A percentile compares a stretch with the other conserved stretches of the same genome.
These are phyloP conservation scores for Caradrina kadenii DNA, from an alignment of 2,888 invertebrate species.

Conservation along the genomic window DNA sequence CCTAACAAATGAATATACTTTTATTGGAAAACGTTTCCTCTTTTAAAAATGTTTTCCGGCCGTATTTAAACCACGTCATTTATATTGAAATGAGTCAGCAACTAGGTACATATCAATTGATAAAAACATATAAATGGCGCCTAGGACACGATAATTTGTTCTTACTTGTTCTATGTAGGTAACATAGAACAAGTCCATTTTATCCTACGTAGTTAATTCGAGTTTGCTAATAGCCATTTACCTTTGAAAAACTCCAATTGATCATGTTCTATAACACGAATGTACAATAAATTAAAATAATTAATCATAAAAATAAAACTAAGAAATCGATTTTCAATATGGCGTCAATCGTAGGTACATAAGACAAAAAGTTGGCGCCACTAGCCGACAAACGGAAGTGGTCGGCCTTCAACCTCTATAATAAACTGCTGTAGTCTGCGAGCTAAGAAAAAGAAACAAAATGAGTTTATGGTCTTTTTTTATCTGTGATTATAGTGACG, in stretches of 20 bases:
- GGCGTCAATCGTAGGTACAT: conserved; percentile 21
- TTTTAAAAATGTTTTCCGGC: neutral
- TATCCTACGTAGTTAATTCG: conserved; percentile 6
- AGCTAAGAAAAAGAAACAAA: conserved; percentile 41
- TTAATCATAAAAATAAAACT: conserved; percentile 49
- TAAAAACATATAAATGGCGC: conserved; percentile 9
- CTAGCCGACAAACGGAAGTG: conserved; percentile 59
- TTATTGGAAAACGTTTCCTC: neutral
- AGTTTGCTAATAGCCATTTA: conserved; percentile 12
- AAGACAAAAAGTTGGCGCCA: conserved; percentile 76
- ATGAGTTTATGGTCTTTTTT: conserved; percentile 18
- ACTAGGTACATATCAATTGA: neutral
- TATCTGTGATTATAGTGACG: conserved; percentile 45
- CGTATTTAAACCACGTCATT: neutral
- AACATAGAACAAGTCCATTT: conserved; percentile 6
- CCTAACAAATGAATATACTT: conserved; percentile 1
- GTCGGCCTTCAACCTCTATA: conserved; percentile 70
- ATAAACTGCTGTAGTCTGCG: conserved; percentile 33
- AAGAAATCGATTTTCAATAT: conserved; percentile 46
- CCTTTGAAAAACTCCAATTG: conserved; percentile 30
- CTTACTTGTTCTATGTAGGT: too few relatives aligned
- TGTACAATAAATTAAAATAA: conserved; percentile 25
- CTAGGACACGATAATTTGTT: conserved; percentile 7
- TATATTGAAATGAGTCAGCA: neutral
- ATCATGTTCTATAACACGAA: conserved; percentile 21